phyloP scores from a whole-genome alignment of 1,140 invertebrate species.

The Papilio aristodemus region DNA sequence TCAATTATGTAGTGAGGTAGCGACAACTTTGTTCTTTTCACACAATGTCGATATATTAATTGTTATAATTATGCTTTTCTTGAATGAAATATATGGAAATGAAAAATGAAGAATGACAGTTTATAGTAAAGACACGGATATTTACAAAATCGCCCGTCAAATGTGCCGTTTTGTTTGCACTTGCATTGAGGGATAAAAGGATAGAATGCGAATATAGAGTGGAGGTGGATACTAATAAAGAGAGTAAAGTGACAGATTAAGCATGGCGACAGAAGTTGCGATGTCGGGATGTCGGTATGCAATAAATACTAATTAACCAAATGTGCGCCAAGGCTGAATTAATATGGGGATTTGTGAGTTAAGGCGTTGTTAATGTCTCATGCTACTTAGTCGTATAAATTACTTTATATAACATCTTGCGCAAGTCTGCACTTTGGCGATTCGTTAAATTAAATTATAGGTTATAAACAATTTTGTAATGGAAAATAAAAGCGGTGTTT shows the following conservation, averaged over 20 bases:
- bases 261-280: conserved; percentile 43
- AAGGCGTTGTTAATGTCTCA: conserved; percentile 44
- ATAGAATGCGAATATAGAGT: too few species aligned
- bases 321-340: conserved; percentile 65
- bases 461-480: background rate
- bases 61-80: conserved; percentile 16
- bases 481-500: background rate
- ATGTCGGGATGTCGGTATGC: conserved; percentile 46
- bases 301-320: conserved; percentile 67
- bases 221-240: background rate
- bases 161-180: too few species aligned
- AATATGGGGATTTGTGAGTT: conserved; percentile 59
- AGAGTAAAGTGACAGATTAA: conserved; percentile 33
- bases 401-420: conserved; percentile 40
- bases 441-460: background rate
- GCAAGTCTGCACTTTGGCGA: conserved; percentile 21
- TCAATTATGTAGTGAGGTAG: conserved; percentile 33
- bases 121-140: too few species aligned
- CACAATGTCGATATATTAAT: conserved; percentile 16
- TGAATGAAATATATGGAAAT: conserved; percentile 9
- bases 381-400: conserved; percentile 44
- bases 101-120: too few species aligned
- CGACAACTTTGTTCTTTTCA: conserved; percentile 19
- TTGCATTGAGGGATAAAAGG: too few species aligned
- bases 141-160: too few species aligned